Base-by-base conservation (phyloP, 2,797 vertebrate species). In the Cacajao melanocephalus region DNA sequence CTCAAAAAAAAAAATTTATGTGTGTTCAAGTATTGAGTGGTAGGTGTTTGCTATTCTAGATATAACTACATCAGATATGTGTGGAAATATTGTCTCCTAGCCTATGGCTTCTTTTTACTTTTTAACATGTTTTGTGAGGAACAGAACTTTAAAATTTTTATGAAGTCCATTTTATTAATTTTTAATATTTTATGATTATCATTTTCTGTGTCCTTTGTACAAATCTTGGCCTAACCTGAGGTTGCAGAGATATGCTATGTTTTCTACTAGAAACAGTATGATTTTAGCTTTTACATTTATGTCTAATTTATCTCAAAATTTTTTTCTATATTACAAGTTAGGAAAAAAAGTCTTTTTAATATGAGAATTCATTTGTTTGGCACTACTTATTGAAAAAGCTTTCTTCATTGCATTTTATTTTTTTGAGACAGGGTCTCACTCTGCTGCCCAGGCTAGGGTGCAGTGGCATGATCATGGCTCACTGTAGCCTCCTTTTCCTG, bases 221-320 rank as follows among this genome's bases (percentile, higher is more conserved):
- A 93, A 96, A 78, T 84, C 44, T 85, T 97, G 88, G 44, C 70
- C 26, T 96, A 55, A 90, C 5, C 30, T 90, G 58, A 87, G 44
- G 44, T 87, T 78, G 46, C 50, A 78, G 61, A 80, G 79, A 41
- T 73, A 44, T 33, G 86, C 26, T 92, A 2, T 52, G 20, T 84
- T 76, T 94, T 96, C 41, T 94, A 41, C 24, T 70, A 75, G 48
- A 84, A 95, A 89, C 41, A 92, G 50, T 81, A 41, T 88, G 57
- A 52, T 93, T 94, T 90, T 93, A 76, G 6, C 15, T 41, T 93
- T 93, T 80, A 81, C 4, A 61, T 93, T 88, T 83, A 88, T 83
- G 4, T 73, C 28, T 52, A 86, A 55, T 61, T 4, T 30, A 67
- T 67, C 67, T 82, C 19, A 96, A 39, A 70, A 89, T 95, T 58